phyloP scores from a whole-genome alignment of 2,888 invertebrate genomes.

The Gortyna flavago region DNA sequence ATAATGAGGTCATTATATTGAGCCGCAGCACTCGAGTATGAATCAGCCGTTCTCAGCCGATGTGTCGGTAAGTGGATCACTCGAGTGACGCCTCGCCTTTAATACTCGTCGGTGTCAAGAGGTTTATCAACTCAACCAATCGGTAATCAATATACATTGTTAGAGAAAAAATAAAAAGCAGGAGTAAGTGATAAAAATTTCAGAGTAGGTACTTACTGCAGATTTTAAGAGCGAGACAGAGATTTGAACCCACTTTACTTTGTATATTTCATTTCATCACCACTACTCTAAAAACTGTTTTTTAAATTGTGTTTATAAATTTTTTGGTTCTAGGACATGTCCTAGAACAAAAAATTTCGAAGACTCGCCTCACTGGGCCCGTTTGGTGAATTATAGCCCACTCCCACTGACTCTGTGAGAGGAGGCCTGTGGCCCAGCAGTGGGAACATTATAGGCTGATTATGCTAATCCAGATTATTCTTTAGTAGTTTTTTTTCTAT shows the following conservation, averaged over 20 bases:
- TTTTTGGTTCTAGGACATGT: no score
- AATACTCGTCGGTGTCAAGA: slow-evolving; percentile 21
- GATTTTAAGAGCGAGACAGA: not conserved
- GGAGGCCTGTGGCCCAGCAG: not conserved
- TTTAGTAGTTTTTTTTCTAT: not conserved
- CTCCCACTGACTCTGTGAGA: not conserved
- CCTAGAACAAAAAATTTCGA: not conserved
- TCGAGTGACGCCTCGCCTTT: slow-evolving; percentile 6
- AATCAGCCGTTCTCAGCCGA: slow-evolving; percentile 20
- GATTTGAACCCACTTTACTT: not conserved
- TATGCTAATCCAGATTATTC: not conserved
- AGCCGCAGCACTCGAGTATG: slow-evolving; percentile 1
- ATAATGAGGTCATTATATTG: slow-evolving; percentile 38
- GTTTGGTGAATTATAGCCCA: not conserved
- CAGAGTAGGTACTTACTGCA: not conserved
- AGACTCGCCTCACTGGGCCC: not conserved
- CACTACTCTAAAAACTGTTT: no score
- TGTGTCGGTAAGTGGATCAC: slow-evolving; percentile 30
- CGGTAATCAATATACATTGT: slow-evolving; percentile 19
- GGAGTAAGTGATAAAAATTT: not conserved
- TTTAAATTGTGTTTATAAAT: no score
- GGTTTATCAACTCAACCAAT: not conserved
- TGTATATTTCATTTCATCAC: no score
- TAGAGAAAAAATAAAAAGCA: not conserved
- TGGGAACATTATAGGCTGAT: not conserved